Base-by-base conservation (phyloP, 1,140 invertebrate species). In the Psilanteris sp. region DNA sequence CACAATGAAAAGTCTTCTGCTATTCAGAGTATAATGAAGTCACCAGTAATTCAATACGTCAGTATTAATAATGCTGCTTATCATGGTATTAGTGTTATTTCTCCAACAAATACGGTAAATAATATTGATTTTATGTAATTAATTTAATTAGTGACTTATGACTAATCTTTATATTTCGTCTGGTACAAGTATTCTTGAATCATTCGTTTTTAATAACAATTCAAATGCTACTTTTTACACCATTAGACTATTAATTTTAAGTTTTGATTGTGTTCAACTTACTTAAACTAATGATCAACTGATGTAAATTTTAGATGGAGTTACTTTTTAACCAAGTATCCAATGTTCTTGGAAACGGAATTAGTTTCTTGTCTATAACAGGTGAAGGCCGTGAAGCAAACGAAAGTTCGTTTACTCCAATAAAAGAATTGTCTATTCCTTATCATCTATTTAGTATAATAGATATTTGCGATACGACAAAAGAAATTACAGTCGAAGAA, bases 1-100 rank as follows among this genome's bases (percentile, higher is more conserved):
- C 98, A 99, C 81, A 97, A 96, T 81, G 96, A 99, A 88, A 97
- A 96, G 87, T 94, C 93, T 1, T 94, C 97, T 0, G 97, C 98
- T 1, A 89, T 99, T 29, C 95, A 98, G 83, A 92, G 94, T 13
- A 93, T 98, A 18, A 92, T 93, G 81, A 95, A 93, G 79, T 95
- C 94, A 75, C 97, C 97, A 0, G 89, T 88, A 10, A 93, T 99
- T 34, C 91, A 91, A 43, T 93, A 94, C 68, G 93, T 99, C 0
- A 95, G 94, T 59, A 93, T 99, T 11, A 92, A 90, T 3, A 90
- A 94, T 50, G 94, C 94, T 68, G 97, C 97, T 20, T 94, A 94
- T 80, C 95, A 99, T 85, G 98, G 96, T 0, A 93, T 99, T 24
- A 96, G 97, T 79, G 89, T 98, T 1, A 93, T 99, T 64, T 96